phyloP scores from a whole-genome alignment of 2,113 vertebrate genomes.

The Chascanopsetta lugubris region DNA sequence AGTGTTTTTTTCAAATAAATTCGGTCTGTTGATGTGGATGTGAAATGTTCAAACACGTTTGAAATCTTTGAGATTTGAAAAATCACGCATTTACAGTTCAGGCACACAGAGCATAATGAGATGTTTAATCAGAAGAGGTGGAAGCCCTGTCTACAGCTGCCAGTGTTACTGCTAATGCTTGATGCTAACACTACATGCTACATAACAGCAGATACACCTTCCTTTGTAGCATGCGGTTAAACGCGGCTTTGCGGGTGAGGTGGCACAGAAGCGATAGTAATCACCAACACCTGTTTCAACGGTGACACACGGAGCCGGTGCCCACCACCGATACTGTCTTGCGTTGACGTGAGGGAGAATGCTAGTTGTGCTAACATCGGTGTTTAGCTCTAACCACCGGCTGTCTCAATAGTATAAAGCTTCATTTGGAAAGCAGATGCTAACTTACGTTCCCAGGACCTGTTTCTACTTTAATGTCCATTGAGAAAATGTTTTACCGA shows the following conservation, averaged over 20 bases:
- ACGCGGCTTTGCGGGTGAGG: neutral
- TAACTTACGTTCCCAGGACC: neutral
- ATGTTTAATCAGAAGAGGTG: too few species aligned
- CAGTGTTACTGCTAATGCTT: too few species aligned
- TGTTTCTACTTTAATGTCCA: conserved; percentile 22
- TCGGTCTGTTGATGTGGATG: too few species aligned
- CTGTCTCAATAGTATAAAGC: neutral
- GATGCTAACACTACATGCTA: neutral
- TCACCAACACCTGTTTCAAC: conserved; percentile 7
- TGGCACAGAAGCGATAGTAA: too few species aligned
- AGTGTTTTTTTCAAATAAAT: too few species aligned
- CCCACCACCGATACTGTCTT: neutral
- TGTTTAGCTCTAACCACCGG: neutral
- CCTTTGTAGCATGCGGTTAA: neutral
- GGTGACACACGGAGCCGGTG: neutral
- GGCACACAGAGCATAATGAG: too few species aligned
- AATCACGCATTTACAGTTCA: too few species aligned
- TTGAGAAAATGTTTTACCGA: conserved; percentile 43
- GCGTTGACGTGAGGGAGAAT: conserved; percentile 14
- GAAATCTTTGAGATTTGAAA: too few species aligned
- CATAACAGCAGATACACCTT: neutral
- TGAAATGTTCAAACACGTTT: too few species aligned
- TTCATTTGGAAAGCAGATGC: neutral
- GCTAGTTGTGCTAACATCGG: conserved; percentile 10
- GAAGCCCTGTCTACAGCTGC: too few species aligned